Base-by-base conservation (phyloP, 2,113 vertebrate species). In the Cathartes aura region DNA sequence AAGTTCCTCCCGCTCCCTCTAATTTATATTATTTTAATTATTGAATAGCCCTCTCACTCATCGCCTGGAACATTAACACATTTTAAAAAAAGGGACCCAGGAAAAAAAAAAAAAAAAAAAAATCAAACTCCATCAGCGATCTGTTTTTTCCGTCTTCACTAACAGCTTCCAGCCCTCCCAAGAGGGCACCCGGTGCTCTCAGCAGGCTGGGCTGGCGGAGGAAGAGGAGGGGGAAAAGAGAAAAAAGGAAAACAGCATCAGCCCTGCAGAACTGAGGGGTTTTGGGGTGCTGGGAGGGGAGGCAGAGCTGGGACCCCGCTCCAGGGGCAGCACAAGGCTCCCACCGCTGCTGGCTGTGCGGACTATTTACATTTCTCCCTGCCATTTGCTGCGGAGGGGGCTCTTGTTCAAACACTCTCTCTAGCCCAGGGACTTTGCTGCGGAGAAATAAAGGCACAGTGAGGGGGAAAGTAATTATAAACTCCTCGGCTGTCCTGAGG, bases 11-110 rank as follows among this genome's bases (percentile, higher is more conserved):
- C 23, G 87, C 92, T 91, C 95, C 29, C 88, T 97, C 97, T 98
- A 96, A 79, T 97, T 97, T 97, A 96, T 98, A 96, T 90, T 93
- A 91, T 96, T 98, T 98, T 98, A 98, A 98, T 98, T 98, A 98
- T 95, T 97, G 97, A 98, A 95, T 84, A 98, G 95, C 90, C 94
- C 83, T 96, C 98, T 95, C 90, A 71, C 96, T 90, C 53, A 21
- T 91, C 16, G 85, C 93, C 90, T 92, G 89, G 92, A 97, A 97
- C 98, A 97, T 93, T 91, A 96, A 94, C 64, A 45, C 72, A 3
- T 78, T 83, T 80, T 70, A 6, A 7, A 56, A 58, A 81, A 95
- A 87, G 82, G 90, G 87, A 96, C 89, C 93, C 84, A 86, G 87
- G 8, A 38, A 38, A 38, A 38, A 38, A 38, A 38, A 38, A 38